Evolutionary conservation across 1,140 invertebrate genomes (phyloP).

Genomic region (Drosophila chauvacae): DNA sequence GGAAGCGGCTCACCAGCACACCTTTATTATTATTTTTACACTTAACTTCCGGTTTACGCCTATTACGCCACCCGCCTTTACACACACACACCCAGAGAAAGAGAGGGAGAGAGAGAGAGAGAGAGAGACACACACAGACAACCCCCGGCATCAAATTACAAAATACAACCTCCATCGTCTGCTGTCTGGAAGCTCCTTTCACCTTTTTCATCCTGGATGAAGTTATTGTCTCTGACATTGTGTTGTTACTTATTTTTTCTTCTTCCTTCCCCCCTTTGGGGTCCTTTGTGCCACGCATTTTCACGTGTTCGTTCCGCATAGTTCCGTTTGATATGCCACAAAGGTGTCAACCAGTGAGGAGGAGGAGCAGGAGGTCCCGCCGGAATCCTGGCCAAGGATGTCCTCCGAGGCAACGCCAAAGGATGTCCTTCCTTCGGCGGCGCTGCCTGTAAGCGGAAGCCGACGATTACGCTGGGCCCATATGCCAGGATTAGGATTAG

Average conservation of each 20-base stretch:
- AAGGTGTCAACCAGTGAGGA: conserved; percentile 57
- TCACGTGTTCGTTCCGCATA: conserved; percentile 82
- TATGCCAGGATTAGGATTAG: conserved; percentile 20
- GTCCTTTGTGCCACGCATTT: conserved; percentile 63
- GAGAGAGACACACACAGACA: background rate
- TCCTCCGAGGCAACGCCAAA: conserved; percentile 11
- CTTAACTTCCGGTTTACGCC: conserved; percentile 83
- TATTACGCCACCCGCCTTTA: conserved; percentile 57
- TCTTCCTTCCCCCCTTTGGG: background rate
- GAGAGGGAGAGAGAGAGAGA: background rate
- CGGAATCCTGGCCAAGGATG: conserved; percentile 14
- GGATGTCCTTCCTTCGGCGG: conserved; percentile 26
- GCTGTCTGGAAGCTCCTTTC: conserved; percentile 22
- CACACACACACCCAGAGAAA: background rate
- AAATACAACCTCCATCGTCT: conserved; percentile 50
- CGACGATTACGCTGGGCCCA: conserved; percentile 35
- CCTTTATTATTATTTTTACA: conserved; percentile 83
- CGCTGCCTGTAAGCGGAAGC: conserved; percentile 39
- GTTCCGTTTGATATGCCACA: conserved; percentile 80
- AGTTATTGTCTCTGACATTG: conserved; percentile 80
- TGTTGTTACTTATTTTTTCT: conserved; percentile 51
- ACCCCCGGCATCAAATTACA: conserved; percentile 72
- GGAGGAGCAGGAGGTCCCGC: background rate
- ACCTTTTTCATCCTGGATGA: conserved; percentile 61
- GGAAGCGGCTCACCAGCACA: conserved; percentile 50